Base-by-base conservation (phyloP, 2,113 vertebrate species). In the Meleagris gallopavo region DNA sequence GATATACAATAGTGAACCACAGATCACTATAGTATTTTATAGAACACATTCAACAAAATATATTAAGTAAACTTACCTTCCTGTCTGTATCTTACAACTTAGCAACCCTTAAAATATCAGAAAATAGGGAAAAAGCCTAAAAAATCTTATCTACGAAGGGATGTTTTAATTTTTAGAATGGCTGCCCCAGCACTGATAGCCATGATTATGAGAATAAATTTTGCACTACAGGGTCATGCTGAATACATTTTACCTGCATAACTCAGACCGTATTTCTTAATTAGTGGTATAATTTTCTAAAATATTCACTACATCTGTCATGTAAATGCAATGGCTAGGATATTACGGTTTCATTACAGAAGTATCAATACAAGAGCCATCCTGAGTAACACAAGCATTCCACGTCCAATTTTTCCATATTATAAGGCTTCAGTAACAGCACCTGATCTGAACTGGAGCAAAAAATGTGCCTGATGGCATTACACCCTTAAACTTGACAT, bases 41-140 rank as follows among this genome's bases (percentile, higher is more conserved):
- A 89, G 94, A 96, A 97, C 94, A 91, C 95, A 97, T 97, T 95
- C 86, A 96, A 97, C 89, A 86, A 38, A 81, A 90, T 52, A 60
- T 64, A 87, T 96, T 96, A 97, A 96, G 65, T 41, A 79, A 94
- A 94, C 87, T 76, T 86, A 94, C 82, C 72, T 95, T 95, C 86
- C 93, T 7, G 29, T 25, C 66, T 70, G 95, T 97, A 91, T 96
- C 96, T 96, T 97, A 96, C 95, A 97, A 97, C 95, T 93, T 89
- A 43, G 27, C 90, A 93, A 82, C 75, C 92, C 94, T 93, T 93
- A 91, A 94, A 94, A 93, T 82, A 90, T 54, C 75, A 48, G 57
- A 72, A 94, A 67, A 72, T 40, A 60, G 78, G 40, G 77, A 89
- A 90, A n/a, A 77, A 94, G 24, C 40, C 66, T 88, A 43, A 72